phyloP scores from a whole-genome alignment of 1,140 invertebrate genomes.

The Helicoverpa armigera region DNA sequence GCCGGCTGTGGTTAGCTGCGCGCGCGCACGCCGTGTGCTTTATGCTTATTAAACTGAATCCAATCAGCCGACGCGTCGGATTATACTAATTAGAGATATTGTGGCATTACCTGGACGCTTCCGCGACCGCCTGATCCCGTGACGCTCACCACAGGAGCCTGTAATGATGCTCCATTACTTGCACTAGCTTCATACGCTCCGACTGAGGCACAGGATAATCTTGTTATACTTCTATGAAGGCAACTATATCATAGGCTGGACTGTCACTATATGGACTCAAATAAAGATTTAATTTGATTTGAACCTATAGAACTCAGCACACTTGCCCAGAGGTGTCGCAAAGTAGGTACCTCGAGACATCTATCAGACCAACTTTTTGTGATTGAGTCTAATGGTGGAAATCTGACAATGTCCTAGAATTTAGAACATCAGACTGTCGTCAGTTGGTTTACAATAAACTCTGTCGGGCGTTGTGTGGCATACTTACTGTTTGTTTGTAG shows the following conservation, averaged over 20 bases:
- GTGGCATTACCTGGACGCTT: slow-evolving; percentile 10
- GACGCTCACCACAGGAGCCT: not conserved
- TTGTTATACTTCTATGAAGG: not conserved
- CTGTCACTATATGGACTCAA: not conserved
- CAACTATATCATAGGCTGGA: not conserved
- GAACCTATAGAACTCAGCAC: too few species aligned
- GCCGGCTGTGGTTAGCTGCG: slow-evolving; percentile 30
- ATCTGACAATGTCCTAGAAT: too few species aligned
- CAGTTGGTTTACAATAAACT: too few species aligned
- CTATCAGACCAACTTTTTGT: too few species aligned
- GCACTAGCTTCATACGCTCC: not conserved
- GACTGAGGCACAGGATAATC: not conserved
- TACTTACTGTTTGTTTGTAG: too few species aligned
- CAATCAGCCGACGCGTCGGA: slow-evolving; percentile 64
- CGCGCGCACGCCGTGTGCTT: slow-evolving; percentile 62
- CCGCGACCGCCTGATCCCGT: slow-evolving; percentile 2
- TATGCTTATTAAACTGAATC: slow-evolving; percentile 81
- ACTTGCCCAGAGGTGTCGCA: too few species aligned
- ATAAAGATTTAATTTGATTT: too few species aligned
- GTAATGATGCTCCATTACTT: not conserved
- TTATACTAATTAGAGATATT: slow-evolving; percentile 42
- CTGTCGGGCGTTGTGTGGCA: too few species aligned
- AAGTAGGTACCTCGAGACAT: too few species aligned
- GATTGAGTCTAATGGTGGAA: too few species aligned
- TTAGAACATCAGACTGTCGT: too few species aligned